A percentile compares a stretch with the other conserved stretches of the same genome.
These are phyloP conservation scores for Cancer borealis DNA, from an alignment of 2,888 invertebrate species.

Conservation along the genomic window DNA sequence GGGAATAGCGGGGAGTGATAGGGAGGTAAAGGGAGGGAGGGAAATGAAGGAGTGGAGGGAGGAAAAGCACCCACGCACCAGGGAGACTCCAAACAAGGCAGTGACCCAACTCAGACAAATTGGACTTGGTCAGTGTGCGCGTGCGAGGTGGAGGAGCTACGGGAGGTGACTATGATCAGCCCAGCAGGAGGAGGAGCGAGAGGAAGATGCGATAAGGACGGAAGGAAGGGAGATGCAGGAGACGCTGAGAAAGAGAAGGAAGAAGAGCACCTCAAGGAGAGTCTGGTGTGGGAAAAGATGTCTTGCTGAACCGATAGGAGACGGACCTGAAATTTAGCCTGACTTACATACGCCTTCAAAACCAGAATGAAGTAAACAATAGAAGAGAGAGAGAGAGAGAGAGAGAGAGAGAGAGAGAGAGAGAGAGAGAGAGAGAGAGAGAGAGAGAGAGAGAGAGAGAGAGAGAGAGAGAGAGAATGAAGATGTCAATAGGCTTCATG, in stretches of 20 bases:
- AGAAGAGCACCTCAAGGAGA: neutral
- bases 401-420: constrained; percentile 37
- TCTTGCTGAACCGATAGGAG: neutral
- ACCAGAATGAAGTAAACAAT: neutral
- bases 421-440: neutral
- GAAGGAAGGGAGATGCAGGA: neutral
- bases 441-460: neutral
- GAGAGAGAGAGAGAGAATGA: too few species aligned
- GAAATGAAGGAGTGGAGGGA: neutral
- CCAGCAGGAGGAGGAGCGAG: constrained; percentile 1
- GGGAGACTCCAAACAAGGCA: neutral
- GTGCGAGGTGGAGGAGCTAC: constrained; percentile 21
- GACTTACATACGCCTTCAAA: neutral
- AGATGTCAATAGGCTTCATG: too few species aligned
- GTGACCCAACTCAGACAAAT: neutral
- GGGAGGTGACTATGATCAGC: constrained; percentile 11
- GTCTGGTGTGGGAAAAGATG: neutral
- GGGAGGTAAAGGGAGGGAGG: neutral
- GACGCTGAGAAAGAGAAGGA: neutral
- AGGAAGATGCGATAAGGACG: neutral
- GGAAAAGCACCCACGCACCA: neutral
- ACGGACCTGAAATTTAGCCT: neutral
- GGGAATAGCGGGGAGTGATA: neutral
- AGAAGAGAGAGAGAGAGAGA: constrained; percentile 26
- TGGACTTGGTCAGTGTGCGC: neutral